Evolutionary conservation across 2,113 vertebrate species (phyloP), one percentile per base, ranked within the genome.

Genomic region (Sapayoa aenigma): DNA sequence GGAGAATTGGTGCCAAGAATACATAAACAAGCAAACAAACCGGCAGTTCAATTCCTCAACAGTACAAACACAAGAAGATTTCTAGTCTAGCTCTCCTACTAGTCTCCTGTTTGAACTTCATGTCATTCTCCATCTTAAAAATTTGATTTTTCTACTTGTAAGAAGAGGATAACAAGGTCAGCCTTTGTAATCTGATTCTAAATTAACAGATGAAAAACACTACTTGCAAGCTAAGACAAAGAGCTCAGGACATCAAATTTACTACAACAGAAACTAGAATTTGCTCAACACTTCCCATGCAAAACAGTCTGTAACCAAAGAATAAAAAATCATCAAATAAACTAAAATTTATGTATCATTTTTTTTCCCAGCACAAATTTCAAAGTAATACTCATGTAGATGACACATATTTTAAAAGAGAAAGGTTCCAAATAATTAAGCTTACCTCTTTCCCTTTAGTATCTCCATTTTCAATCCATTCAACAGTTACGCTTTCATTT

Each of bases 401-500:
- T 28, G 42, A 41, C 8, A 44, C 6, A 15, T 28, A 37, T 56
- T 56, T 63, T 22, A 6, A 33, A 74, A 74, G 76, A 92, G 52
- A 84, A 73, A 86, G 62, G 58, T 59, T 87, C 47, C 71, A 92
- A 86, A 62, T 33, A 84, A 47, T 56, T 42, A 81, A 59, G 14
- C 59, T 37, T 97, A 99, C 99, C 98, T 99, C 99, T 98, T 99
- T 99, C 81, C 99, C 99, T 98, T 99, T 99, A 89, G 99, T 99
- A 96, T 99, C 99, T 58, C 99, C 99, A 95, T 99, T 99, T 98
- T 99, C 99, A 95, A 99, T 99, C 99, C 99, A 99, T 92, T 99
- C 99, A 94, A 99, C 99, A 14, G 99, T 99, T 94, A 99, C 98
- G 12, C 99, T 99, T 90, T 99, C 99, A 46, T 99, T 99, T 96